A percentile compares a stretch with the other conserved stretches of the same genome.
Conservation (phyloP, 2,797 vertebrate genomes). For the Parauchenoglanis ngamensis region DNA sequence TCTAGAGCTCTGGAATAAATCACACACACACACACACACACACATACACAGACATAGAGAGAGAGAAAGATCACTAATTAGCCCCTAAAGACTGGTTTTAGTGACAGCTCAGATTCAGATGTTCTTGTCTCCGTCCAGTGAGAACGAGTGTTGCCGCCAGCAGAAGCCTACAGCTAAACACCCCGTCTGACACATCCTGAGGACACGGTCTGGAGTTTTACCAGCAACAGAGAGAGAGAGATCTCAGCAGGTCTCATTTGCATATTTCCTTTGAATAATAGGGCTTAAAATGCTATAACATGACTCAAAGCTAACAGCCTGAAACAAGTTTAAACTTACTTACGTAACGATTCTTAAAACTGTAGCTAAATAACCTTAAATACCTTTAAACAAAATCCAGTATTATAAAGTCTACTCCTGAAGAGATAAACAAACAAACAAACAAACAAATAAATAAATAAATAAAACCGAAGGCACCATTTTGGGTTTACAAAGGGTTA, state of each 20-base stretch:
- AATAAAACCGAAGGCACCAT: no score
- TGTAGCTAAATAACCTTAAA: background rate
- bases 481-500: no score
- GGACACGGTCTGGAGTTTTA: conserved; percentile 25
- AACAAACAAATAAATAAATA: no score
- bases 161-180: conserved; percentile 29
- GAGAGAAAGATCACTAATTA: background rate
- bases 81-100: background rate
- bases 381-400: background rate
- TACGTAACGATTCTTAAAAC: background rate
- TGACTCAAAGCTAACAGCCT: background rate
- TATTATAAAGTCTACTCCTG: background rate
- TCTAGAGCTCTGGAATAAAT: background rate
- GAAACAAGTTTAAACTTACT: background rate
- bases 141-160: conserved; percentile 8
- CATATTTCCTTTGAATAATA: background rate
- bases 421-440: no score
- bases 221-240: conserved; percentile 1
- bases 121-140: conserved; percentile 13
- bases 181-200: conserved; percentile 15
- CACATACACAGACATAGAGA: background rate
- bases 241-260: background rate
- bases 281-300: background rate
- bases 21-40: background rate
- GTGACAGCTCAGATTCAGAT: background rate